A percentile compares a stretch with the other conserved stretches of the same genome.
Conservation (phyloP, 2,113 vertebrate genomes). For the Uria lomvia region DNA sequence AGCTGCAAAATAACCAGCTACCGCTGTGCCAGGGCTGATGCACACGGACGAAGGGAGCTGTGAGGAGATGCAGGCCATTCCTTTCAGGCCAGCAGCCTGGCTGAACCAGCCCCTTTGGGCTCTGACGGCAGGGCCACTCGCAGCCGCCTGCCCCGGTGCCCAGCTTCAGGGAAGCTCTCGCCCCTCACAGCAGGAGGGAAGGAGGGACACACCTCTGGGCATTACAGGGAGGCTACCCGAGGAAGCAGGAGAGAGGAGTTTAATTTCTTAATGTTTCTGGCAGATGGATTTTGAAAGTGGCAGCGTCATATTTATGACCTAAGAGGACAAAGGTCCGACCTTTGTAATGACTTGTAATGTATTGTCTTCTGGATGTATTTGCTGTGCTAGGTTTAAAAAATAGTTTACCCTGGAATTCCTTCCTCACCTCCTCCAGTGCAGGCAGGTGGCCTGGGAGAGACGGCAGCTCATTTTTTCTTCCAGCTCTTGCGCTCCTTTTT, state of each 20-base stretch:
- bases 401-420: neutral
- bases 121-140: neutral
- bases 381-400: neutral
- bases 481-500: neutral
- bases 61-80: neutral
- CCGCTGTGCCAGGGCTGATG: neutral
- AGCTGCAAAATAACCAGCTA: neutral
- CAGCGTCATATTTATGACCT: neutral
- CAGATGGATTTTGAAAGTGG: neutral
- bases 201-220: neutral
- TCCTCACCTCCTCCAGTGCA: neutral
- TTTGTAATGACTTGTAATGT: neutral
- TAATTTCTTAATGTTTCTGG: neutral
- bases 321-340: neutral
- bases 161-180: accelerated
- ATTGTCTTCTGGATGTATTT: neutral
- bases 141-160: neutral
- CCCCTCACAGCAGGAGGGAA: neutral
- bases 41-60: neutral
- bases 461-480: neutral
- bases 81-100: neutral
- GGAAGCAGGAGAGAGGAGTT: neutral
- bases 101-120: accelerated
- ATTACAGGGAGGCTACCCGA: neutral
- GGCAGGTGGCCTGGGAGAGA: neutral